Conservation (phyloP, 2,888 invertebrate species). For the Mythimna vitellina region DNA sequence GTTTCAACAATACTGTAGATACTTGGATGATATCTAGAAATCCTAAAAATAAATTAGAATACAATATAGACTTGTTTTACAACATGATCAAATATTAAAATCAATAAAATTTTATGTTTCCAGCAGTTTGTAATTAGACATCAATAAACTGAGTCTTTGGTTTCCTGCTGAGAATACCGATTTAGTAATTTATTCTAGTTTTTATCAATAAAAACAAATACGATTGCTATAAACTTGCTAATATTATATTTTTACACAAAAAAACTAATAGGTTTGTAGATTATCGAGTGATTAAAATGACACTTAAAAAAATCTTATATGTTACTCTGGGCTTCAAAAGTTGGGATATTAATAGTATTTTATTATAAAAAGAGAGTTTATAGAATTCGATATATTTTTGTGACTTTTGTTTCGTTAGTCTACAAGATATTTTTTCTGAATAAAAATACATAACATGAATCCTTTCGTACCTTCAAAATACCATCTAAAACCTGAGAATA, state of each 20-base stretch:
- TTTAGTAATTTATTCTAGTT: slow-evolving; percentile 32
- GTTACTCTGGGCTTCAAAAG: background rate
- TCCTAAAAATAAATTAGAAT: slow-evolving; percentile 42
- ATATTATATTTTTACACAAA: background rate
- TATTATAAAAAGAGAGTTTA: too few relatives aligned
- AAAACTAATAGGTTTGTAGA: background rate
- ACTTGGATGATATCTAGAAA: slow-evolving; percentile 23
- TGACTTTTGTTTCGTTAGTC: too few relatives aligned
- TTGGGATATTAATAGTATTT: too few relatives aligned
- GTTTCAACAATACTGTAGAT: slow-evolving; percentile 3
- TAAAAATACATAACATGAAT: background rate
- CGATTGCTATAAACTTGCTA: background rate
- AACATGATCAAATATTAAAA: slow-evolving; percentile 46
- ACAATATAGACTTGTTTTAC: slow-evolving; percentile 49
- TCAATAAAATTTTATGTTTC: slow-evolving; percentile 50
- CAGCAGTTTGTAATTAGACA: slow-evolving; percentile 52
- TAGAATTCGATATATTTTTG: background rate
- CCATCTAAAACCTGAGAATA: slow-evolving; percentile 58
- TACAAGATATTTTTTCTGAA: background rate
- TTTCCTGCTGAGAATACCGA: slow-evolving; percentile 57
- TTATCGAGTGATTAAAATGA: background rate
- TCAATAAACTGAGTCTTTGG: slow-evolving; percentile 42
- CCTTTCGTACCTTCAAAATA: background rate
- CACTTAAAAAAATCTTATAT: background rate
- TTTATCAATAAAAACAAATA: slow-evolving; percentile 38